Percentiles rank a stretch among this genome's conserved stretches.
These are phyloP conservation scores for Caenorhabditis macrosperma DNA, from an alignment of 2,888 invertebrate genomes.

Conservation along the genomic window DNA sequence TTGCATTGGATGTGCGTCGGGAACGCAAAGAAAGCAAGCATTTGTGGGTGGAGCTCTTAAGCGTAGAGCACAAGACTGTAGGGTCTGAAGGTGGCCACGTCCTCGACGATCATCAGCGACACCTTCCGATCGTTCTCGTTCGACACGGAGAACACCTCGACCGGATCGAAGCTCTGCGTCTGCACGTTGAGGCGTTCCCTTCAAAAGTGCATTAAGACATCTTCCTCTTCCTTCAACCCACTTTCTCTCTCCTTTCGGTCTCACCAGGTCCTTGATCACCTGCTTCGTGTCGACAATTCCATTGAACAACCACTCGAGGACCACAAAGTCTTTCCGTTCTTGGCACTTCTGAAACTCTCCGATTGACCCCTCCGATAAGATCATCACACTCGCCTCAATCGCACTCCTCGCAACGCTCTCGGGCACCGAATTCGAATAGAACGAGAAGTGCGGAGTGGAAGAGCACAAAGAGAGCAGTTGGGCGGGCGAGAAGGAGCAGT, in stretches of 20 bases:
- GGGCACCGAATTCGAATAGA: constrained; percentile 9
- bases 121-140: constrained; percentile 20
- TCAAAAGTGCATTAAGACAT: no score
- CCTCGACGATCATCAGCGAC: constrained; percentile 13
- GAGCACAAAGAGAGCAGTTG: constrained; percentile 14
- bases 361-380: background rate
- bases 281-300: background rate
- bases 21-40: background rate
- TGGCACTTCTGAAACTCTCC: background rate
- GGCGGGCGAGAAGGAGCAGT: constrained; percentile 12
- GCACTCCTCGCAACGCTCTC: constrained; percentile 4
- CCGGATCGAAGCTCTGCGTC: constrained; percentile 26
- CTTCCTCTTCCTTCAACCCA: background rate
- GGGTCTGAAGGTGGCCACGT: background rate
- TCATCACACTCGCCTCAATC: background rate
- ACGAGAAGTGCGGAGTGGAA: constrained; percentile 18
- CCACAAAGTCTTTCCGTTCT: constrained; percentile 4
- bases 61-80: constrained; percentile 13
- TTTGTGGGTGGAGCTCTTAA: background rate
- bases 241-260: constrained; percentile 10
- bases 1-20: no score
- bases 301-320: constrained; percentile 23
- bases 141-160: constrained; percentile 15
- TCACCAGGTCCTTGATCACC: constrained; percentile 6
- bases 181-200: constrained; percentile 11